Evolutionary conservation across 2,888 invertebrate genomes (phyloP).

Genomic region (Tricholauxania praeusta): DNA sequence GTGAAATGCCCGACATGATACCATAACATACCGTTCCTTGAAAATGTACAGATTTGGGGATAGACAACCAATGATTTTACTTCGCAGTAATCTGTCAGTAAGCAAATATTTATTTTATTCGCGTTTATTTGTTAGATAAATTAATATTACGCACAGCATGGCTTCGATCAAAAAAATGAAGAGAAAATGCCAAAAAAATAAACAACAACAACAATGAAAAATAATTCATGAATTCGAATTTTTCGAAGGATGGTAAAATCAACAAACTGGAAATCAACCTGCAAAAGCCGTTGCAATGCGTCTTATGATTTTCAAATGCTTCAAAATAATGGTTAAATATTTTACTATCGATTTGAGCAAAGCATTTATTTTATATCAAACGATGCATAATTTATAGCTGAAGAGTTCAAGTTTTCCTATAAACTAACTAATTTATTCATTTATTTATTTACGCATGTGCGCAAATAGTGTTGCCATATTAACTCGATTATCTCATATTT

Average conservation of each 20-base stretch:
- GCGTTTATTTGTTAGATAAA: constrained; percentile 19
- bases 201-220: background rate
- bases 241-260: constrained; percentile 19
- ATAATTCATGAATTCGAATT: background rate
- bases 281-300: too few species aligned
- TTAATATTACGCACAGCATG: constrained; percentile 30
- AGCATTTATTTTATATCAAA: background rate
- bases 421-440: background rate
- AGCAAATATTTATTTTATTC: too few species aligned
- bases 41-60: too few species aligned
- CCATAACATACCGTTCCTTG: too few species aligned
- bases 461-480: constrained; percentile 3
- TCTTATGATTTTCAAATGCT: background rate
- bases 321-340: background rate
- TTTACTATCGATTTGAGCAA: constrained; percentile 7
- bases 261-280: background rate
- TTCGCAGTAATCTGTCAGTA: too few species aligned
- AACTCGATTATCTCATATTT: constrained; percentile 30
- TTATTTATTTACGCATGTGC: background rate
- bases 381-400: constrained; percentile 31
- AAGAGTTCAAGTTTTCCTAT: constrained; percentile 17
- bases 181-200: background rate
- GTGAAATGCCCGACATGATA: too few species aligned
- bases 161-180: background rate
- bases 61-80: too few species aligned